A percentile compares a stretch with the other conserved stretches of the same genome.
phyloP scores from a whole-genome alignment of 2,113 vertebrate genomes.

The Oxyura jamaicensis region DNA sequence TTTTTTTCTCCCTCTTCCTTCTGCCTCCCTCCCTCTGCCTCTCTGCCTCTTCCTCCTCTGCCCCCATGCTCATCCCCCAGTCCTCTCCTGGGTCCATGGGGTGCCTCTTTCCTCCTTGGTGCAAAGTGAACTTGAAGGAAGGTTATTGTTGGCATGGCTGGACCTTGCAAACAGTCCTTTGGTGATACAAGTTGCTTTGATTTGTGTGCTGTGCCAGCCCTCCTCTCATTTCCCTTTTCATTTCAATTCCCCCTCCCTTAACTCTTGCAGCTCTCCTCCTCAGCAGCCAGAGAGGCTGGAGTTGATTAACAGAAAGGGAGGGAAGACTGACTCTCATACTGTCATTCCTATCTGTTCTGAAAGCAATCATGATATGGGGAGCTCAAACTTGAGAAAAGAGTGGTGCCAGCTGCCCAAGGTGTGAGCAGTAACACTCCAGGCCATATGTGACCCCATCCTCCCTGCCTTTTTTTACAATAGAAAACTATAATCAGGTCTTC shows the following conservation, averaged over 20 bases:
- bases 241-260: conserved; percentile 21
- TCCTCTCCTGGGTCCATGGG: conserved; percentile 27
- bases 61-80: not conserved
- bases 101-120: conserved; percentile 46
- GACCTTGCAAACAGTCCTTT: conserved; percentile 19
- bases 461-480: not conserved
- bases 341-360: not conserved
- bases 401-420: not conserved
- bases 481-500: not conserved
- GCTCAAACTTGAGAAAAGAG: not conserved
- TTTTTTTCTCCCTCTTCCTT: not conserved
- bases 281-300: not conserved
- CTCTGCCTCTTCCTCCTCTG: conserved; percentile 11
- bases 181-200: conserved; percentile 48
- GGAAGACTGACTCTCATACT: not conserved
- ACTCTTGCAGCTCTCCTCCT: not conserved
- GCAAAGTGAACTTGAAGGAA: conserved; percentile 77
- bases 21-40: not conserved
- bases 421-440: not conserved
- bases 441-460: not conserved
- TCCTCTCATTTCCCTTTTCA: not conserved
- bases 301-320: not conserved
- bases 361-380: not conserved
- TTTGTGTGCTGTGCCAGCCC: conserved; percentile 12
- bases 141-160: conserved; percentile 29